Base-by-base conservation (phyloP, 1,140 invertebrate species). In the Ooceraea biroi region DNA sequence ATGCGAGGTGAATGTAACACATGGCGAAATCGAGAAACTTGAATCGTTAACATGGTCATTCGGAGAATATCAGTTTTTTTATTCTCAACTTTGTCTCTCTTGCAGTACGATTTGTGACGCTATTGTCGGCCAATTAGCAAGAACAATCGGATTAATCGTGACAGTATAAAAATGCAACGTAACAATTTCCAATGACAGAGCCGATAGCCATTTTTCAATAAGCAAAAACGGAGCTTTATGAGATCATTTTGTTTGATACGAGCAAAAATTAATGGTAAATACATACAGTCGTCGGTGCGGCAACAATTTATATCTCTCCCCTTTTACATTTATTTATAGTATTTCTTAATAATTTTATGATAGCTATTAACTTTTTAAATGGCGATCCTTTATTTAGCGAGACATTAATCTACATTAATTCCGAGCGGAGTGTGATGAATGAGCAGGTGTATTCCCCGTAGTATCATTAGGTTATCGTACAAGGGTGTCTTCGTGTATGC, bases 351-450 rank as follows among this genome's bases (percentile, higher is more conserved):
- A 76, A 76, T 76, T 76, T 76, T 61, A 61, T 63, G 57, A 61
- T 61, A 50, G 57, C 58, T 76, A 63, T 61, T 48, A 61, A 48
- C 61, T 61, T 61, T 58, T 57, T 57, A 41, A 76, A 60, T 50
- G 30, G 41, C 41, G 14, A 22, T 44, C 10, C 41, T 65, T 61
- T 76, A 50, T 27, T 63, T 50, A 63, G 44, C 25, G n/a, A 14
- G n/a, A 50, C 12, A 76, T 76, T 76, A 76, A 76, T 76, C 72
- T 76, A 46, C 41, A 76, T 63, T 76, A 76, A 76, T 76, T 74
- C 72, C 41, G 57, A 22, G 22, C 57, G 72, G 44, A 61, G 41
- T 60, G 41, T 74, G 57, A 74, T 74, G 57, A 74, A 74, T 60
- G 71, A 36, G 60, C n/a, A 7, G 19, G 7, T 41, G 19, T 36